Percentiles rank a stretch among this genome's conserved stretches.
Evolutionary conservation across 1,140 invertebrate genomes (phyloP).

Genomic region (Megathymus violae): DNA sequence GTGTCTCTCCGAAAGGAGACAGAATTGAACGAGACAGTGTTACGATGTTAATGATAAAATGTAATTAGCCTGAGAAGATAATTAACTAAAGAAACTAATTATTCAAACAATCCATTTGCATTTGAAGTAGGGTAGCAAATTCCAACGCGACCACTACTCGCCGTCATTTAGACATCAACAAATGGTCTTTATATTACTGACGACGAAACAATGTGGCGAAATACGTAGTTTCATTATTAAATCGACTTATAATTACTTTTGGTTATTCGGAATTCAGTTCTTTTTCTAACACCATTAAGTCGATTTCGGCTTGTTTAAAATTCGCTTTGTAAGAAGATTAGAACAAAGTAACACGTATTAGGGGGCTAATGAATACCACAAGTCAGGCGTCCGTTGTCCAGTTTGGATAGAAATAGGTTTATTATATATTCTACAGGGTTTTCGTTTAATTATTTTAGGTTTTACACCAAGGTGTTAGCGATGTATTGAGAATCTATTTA

Average conservation of each 20-base stretch:
- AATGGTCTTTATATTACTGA: slow-evolving; percentile 57
- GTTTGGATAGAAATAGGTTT: slow-evolving; percentile 37
- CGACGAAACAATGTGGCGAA: slow-evolving; percentile 58
- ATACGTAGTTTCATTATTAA: slow-evolving; percentile 57
- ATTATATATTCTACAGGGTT: slow-evolving; percentile 32
- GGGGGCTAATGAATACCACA: slow-evolving; percentile 70
- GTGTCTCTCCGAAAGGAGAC: too few species aligned
- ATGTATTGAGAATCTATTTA: slow-evolving; percentile 4
- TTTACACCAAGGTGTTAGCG: slow-evolving; percentile 19
- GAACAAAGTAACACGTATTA: slow-evolving; percentile 72
- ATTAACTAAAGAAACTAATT: slow-evolving; percentile 2
- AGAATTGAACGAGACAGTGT: too few species aligned
- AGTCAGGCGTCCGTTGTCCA: slow-evolving; percentile 49
- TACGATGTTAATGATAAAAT: background rate
- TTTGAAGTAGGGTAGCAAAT: slow-evolving; percentile 31
- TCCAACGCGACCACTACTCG: slow-evolving; percentile 47
- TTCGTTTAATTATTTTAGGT: slow-evolving; percentile 34
- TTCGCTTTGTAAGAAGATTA: slow-evolving; percentile 65
- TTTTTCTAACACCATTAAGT: slow-evolving; percentile 16
- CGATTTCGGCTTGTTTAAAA: slow-evolving; percentile 29
- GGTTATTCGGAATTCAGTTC: slow-evolving; percentile 26
- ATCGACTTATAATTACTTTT: slow-evolving; percentile 49
- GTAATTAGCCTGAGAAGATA: background rate
- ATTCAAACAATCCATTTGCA: slow-evolving; percentile 13
- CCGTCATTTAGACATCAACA: slow-evolving; percentile 59